These are phyloP conservation scores for Sciurus vulgaris DNA, from an alignment of 2,797 vertebrate genomes.

Conservation along the genomic window DNA sequence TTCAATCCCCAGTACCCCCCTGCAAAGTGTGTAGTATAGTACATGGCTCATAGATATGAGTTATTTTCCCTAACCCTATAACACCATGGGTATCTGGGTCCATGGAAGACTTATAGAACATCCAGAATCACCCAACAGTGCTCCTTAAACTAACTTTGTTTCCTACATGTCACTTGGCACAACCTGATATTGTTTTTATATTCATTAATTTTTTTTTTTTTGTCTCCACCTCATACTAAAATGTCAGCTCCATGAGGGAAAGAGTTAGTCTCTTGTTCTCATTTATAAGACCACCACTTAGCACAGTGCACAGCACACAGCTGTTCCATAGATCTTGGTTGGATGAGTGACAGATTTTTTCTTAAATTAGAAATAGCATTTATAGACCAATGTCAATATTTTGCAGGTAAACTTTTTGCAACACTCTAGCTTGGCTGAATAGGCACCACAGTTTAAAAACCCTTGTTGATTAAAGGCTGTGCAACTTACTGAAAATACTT, in stretches of 20 bases:
- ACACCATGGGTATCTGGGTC: fast-evolving
- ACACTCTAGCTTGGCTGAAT: not conserved
- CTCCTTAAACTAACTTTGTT: not conserved
- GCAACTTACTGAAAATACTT: not conserved
- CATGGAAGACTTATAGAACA: not conserved
- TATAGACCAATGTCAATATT: not conserved
- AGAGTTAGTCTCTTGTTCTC: not conserved
- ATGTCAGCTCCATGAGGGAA: not conserved
- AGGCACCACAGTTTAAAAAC: not conserved
- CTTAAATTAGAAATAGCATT: not conserved
- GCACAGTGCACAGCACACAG: not conserved
- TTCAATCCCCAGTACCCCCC: no score
- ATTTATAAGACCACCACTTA: not conserved
- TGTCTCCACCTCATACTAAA: not conserved
- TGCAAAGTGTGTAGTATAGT: not conserved
- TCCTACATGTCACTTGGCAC: not conserved
- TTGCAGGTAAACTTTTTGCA: not conserved
- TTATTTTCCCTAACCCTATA: not conserved
- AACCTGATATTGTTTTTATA: not conserved
- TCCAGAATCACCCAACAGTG: not conserved
- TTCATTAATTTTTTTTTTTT: not conserved
- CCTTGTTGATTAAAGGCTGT: not conserved
- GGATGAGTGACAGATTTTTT: not conserved
- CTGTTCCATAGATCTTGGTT: not conserved
- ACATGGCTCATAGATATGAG: not conserved